Conservation (phyloP, 2,888 invertebrate species). For the Boloria selene region DNA sequence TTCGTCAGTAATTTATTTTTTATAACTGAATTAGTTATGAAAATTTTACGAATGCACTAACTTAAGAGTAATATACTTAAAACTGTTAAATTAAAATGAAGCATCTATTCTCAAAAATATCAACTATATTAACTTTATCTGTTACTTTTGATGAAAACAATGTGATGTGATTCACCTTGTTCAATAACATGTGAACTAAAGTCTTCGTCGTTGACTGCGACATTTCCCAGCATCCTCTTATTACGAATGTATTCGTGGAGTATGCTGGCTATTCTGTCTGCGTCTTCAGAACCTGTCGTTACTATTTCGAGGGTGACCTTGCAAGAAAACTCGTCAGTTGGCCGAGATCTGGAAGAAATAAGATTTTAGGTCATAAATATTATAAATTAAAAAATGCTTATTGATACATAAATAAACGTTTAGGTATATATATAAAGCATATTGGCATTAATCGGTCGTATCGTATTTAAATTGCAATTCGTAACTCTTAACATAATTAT, state of each 20-base stretch:
- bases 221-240: constrained; percentile 77
- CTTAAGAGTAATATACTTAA: too few species aligned
- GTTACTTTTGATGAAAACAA: not conserved
- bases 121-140: too few species aligned
- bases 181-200: constrained; percentile 77
- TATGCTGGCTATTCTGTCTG: constrained; percentile 71
- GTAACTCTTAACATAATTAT: too few species aligned
- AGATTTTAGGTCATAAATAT: not conserved
- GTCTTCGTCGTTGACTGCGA: constrained; percentile 81
- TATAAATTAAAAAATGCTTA: too few species aligned
- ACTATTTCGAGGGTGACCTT: constrained; percentile 87
- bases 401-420: too few species aligned
- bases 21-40: not conserved
- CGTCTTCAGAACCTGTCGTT: constrained; percentile 81
- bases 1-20: not conserved
- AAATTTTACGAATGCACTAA: too few species aligned
- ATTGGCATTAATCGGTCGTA: too few species aligned
- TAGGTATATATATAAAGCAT: too few species aligned
- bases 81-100: too few species aligned
- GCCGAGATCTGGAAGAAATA: constrained; percentile 70
- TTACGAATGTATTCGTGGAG: constrained; percentile 82
- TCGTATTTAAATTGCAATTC: too few species aligned
- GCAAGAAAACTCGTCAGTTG: constrained; percentile 83
- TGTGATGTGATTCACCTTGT: constrained; percentile 53
- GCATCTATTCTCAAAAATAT: too few species aligned